Evolutionary conservation across 2,113 vertebrate genomes (phyloP).

Genomic region (Chamaetylas fuelleborni): DNA sequence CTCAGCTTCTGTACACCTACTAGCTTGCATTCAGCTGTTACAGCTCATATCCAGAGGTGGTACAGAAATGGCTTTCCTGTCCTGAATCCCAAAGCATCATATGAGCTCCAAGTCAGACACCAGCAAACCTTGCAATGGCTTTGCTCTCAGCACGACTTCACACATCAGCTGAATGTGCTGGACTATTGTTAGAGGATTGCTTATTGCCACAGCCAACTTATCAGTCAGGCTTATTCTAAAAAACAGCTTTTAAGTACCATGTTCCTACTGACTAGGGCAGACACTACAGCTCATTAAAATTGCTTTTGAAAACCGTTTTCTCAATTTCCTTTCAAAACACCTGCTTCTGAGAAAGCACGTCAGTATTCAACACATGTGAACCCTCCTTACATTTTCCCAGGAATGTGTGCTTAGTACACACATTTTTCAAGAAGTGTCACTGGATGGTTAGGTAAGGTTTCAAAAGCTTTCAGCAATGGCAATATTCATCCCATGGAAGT

Average conservation of each 20-base stretch:
- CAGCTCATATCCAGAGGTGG: background rate
- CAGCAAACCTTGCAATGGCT: background rate
- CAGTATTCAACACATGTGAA: background rate
- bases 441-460: conserved; percentile 37
- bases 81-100: background rate
- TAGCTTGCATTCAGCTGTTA: background rate
- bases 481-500: background rate
- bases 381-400: conserved; percentile 8
- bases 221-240: background rate
- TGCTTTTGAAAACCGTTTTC: background rate
- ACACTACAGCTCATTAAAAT: background rate
- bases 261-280: background rate
- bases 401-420: conserved; percentile 25
- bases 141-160: background rate
- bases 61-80: background rate
- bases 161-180: background rate
- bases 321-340: conserved; percentile 15
- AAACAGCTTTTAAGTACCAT: background rate
- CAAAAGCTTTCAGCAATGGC: conserved; percentile 36
- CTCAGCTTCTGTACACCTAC: background rate
- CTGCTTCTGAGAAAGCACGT: conserved; percentile 4
- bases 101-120: background rate
- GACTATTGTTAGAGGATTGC: background rate
- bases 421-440: conserved; percentile 47
- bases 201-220: background rate